Percentiles rank a stretch among this genome's conserved stretches.
These are phyloP conservation scores for Bhutanitis thaidina DNA, from an alignment of 2,888 invertebrate genomes.

Conservation along the genomic window DNA sequence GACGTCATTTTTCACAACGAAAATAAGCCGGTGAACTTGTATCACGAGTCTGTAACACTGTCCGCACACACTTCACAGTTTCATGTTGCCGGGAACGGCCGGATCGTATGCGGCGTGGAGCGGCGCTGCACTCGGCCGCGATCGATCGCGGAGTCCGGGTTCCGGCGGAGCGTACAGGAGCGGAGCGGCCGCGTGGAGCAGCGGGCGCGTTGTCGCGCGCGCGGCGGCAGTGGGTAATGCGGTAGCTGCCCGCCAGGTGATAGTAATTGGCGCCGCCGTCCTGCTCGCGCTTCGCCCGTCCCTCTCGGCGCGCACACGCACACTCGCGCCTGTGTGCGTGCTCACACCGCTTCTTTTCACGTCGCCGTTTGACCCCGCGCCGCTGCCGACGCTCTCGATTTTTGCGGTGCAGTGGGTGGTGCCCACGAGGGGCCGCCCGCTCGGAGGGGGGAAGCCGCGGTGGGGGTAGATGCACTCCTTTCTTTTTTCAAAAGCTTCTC, in stretches of 20 bases:
- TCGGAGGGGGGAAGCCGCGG: constrained; percentile 51
- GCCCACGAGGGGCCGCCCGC: constrained; percentile 77
- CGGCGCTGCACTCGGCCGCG: constrained; percentile 29
- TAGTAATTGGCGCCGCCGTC: constrained; percentile 82
- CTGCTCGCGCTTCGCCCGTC: constrained; percentile 59
- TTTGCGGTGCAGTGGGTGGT: constrained; percentile 83
- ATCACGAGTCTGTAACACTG: constrained; percentile 64
- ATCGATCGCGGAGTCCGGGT: constrained; percentile 26
- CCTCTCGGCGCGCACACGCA: constrained; percentile 73
- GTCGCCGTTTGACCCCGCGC: constrained; percentile 79
- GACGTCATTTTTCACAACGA: constrained; percentile 71
- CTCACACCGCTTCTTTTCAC: constrained; percentile 75
- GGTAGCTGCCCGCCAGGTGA: constrained; percentile 82
- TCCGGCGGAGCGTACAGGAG: constrained; percentile 49
- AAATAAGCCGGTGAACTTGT: constrained; percentile 25
- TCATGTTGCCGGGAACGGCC: constrained; percentile 50
- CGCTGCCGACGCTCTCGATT: constrained; percentile 80
- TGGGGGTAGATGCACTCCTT: constrained; percentile 78
- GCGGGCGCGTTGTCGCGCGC: constrained; percentile 80
- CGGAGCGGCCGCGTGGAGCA: constrained; percentile 46
- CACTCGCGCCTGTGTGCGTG: constrained; percentile 58
- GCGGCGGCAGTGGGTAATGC: constrained; percentile 81
- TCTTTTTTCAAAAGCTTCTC: constrained; percentile 75
- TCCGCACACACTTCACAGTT: constrained; percentile 74
- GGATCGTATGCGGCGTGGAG: constrained; percentile 27